Conservation (phyloP, 2,888 invertebrate species). For the Endotricha flammealis region DNA sequence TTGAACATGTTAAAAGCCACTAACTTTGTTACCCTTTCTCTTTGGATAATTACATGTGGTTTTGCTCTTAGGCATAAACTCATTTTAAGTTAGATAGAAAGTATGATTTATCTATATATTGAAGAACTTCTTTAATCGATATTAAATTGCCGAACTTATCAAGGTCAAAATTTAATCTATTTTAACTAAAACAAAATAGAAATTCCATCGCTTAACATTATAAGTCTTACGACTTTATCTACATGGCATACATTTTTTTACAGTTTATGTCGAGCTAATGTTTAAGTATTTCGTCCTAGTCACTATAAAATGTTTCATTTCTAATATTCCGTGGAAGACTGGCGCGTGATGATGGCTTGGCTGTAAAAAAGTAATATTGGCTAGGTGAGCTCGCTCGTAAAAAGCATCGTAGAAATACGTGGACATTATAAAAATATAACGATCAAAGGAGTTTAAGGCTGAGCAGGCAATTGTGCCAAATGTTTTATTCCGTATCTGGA, state of each 20-base stretch:
- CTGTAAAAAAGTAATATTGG: slow-evolving; percentile 51
- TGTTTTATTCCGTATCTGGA: too few relatives aligned
- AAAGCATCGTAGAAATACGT: slow-evolving; percentile 36
- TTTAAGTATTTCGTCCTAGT: slow-evolving; percentile 19
- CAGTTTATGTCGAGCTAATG: slow-evolving; percentile 12
- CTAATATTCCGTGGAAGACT: slow-evolving; percentile 43
- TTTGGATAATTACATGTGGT: slow-evolving; percentile 50
- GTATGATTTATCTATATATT: too few relatives aligned
- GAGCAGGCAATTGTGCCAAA: slow-evolving; percentile 14
- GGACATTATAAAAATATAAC: slow-evolving; percentile 31
- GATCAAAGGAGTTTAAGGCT: slow-evolving; percentile 17
- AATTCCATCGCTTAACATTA: too few relatives aligned
- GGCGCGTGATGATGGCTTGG: slow-evolving; percentile 39
- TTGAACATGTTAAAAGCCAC: slow-evolving; percentile 64
- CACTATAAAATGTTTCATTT: slow-evolving; percentile 35
- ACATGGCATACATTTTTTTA: too few relatives aligned
- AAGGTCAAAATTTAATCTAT: too few relatives aligned
- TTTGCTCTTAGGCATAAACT: slow-evolving; percentile 24
- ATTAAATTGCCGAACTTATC: too few relatives aligned
- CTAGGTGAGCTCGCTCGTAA: slow-evolving; percentile 44
- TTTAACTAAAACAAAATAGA: too few relatives aligned
- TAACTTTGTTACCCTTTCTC: slow-evolving; percentile 60
- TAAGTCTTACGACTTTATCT: too few relatives aligned
- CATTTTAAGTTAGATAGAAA: slow-evolving; percentile 20
- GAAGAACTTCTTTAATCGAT: too few relatives aligned